These are phyloP conservation scores for Plecotus auritus DNA, from an alignment of 2,113 vertebrate genomes.

Conservation along the genomic window DNA sequence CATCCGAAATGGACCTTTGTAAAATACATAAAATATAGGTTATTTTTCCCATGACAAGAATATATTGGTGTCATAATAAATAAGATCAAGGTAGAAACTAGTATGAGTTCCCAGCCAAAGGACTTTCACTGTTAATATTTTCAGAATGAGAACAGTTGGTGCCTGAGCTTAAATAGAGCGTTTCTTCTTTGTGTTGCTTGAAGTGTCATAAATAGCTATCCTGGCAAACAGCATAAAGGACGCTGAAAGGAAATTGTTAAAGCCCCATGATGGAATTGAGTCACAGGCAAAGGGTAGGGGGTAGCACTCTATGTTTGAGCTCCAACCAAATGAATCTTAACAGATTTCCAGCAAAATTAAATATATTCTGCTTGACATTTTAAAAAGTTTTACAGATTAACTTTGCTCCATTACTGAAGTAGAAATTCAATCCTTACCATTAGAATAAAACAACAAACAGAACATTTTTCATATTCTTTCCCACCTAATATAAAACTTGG, in stretches of 20 bases:
- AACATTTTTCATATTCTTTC: background rate
- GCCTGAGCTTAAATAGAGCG: background rate
- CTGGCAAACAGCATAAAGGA: conserved; percentile 1
- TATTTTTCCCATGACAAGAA: conserved; percentile 36
- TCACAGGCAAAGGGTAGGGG: background rate
- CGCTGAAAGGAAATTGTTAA: background rate
- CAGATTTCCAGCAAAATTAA: background rate
- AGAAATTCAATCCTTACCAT: background rate
- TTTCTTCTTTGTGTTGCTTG: background rate
- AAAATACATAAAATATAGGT: background rate
- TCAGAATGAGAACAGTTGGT: conserved; percentile 31
- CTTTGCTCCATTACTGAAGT: background rate
- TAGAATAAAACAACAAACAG: background rate
- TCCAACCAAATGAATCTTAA: background rate
- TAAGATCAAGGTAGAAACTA: conserved; percentile 23
- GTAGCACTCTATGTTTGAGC: background rate
- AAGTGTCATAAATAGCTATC: conserved; percentile 33
- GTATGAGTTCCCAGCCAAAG: background rate
- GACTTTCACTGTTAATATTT: conserved; percentile 32
- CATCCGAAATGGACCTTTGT: background rate
- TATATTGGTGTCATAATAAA: conserved; percentile 39
- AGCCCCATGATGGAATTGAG: background rate
- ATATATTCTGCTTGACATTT: background rate
- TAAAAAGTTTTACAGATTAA: background rate
- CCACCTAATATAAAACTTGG: background rate